These are phyloP conservation scores for Barnardius zonarius DNA, from an alignment of 2,113 vertebrate species.

Conservation along the genomic window DNA sequence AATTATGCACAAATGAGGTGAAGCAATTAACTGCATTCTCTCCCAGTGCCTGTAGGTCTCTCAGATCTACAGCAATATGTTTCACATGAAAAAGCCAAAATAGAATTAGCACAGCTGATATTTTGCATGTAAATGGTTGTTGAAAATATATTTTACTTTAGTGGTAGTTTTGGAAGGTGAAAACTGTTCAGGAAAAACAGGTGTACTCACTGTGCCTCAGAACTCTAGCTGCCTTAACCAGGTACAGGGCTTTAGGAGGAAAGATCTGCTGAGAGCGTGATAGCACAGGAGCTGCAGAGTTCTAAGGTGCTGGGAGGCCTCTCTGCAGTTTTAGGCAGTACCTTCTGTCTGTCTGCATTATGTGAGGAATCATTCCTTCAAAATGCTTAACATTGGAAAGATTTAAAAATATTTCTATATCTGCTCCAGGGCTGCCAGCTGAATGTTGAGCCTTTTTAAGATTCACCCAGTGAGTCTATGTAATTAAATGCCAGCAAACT, in stretches of 20 bases:
- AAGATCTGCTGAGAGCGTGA: not conserved
- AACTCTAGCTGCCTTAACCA: not conserved
- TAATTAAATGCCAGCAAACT: slow-evolving; percentile 42
- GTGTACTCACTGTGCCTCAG: not conserved
- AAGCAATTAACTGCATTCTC: slow-evolving; percentile 10
- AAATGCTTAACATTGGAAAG: not conserved
- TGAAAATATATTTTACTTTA: slow-evolving; percentile 17
- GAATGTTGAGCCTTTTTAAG: slow-evolving; percentile 2
- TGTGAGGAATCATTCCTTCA: not conserved
- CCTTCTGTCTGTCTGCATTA: not conserved
- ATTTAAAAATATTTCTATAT: not conserved
- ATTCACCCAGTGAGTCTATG: not conserved
- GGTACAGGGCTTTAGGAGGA: not conserved
- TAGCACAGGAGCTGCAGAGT: not conserved
- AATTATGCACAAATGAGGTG: not conserved
- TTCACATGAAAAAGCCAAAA: not conserved
- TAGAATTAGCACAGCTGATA: not conserved
- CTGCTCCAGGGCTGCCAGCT: slow-evolving; percentile 4
- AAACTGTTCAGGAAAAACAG: not conserved
- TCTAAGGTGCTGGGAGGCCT: not conserved
- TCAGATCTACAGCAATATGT: not conserved
- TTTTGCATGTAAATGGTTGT: not conserved
- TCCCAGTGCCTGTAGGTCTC: not conserved
- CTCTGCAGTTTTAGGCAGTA: not conserved
- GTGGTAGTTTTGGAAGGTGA: not conserved